Evolutionary conservation across 1,140 invertebrate genomes (phyloP).

Genomic region (Pseudomyrmex gracilis): DNA sequence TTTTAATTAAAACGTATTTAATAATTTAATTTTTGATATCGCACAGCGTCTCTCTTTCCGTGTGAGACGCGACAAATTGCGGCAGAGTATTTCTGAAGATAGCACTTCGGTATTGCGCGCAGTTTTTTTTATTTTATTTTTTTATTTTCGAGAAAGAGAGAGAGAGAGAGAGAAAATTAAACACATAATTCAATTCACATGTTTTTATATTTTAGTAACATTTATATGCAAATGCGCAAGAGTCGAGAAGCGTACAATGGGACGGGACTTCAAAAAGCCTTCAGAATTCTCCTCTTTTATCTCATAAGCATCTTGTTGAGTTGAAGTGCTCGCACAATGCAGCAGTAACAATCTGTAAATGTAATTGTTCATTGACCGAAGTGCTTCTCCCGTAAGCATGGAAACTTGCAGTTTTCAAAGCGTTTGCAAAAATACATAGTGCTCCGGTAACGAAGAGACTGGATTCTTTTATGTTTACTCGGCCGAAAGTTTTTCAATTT

Average conservation of each 20-base stretch:
- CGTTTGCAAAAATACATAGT: background rate
- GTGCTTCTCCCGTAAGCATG: background rate
- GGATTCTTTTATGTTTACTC: background rate
- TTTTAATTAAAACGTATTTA: background rate
- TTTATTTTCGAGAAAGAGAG: no score
- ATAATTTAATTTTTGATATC: background rate
- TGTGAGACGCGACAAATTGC: background rate
- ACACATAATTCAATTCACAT: no score
- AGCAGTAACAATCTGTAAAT: slow-evolving; percentile 40
- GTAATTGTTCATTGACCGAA: slow-evolving; percentile 17
- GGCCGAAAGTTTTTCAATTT: slow-evolving; percentile 7
- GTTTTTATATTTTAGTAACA: slow-evolving; percentile 7
- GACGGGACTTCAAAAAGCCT: background rate
- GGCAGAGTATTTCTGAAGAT: background rate
- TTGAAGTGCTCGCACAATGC: slow-evolving; percentile 15
- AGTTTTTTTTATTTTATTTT: no score
- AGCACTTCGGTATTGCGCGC: no score
- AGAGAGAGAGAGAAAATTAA: no score
- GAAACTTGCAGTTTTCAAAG: slow-evolving; percentile 7
- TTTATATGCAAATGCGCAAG: background rate
- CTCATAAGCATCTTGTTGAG: slow-evolving; percentile 14
- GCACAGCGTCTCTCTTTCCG: background rate
- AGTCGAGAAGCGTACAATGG: background rate
- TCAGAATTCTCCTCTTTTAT: slow-evolving; percentile 30
- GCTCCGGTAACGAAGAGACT: background rate